phyloP scores from a whole-genome alignment of 1,140 invertebrate species.

The Eriocheir sinensis region DNA sequence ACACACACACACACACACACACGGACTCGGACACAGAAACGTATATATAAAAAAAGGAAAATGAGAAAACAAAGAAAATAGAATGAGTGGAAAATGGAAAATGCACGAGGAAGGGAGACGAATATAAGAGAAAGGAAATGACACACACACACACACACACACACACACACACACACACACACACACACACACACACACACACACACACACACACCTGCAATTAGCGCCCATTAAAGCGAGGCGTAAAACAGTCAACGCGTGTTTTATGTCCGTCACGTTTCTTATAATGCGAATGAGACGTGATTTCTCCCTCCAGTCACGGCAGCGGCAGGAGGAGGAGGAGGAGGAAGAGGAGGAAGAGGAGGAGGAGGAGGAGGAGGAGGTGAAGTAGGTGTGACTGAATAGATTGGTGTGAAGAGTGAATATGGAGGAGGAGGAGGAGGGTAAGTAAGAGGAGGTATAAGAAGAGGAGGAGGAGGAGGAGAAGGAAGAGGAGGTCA shows the following conservation, averaged over 20 bases:
- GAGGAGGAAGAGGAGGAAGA: background rate
- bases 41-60: too few species aligned
- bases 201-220: background rate
- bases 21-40: too few species aligned
- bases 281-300: background rate
- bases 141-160: background rate
- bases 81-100: too few species aligned
- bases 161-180: constrained; percentile 13
- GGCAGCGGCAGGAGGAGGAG: background rate
- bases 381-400: background rate
- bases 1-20: too few species aligned
- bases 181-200: constrained; percentile 22
- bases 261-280: background rate
- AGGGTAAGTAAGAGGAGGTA: too few species aligned
- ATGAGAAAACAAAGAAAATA: too few species aligned
- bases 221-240: background rate
- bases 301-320: background rate
- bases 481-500: too few species aligned
- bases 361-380: background rate
- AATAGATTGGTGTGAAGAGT: too few species aligned
- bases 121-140: too few species aligned
- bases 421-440: too few species aligned
- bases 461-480: too few species aligned
- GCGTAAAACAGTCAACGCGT: background rate
- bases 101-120: too few species aligned